Base-by-base conservation (phyloP, 2,888 invertebrate genomes). In the Drosophila mercatorum region DNA sequence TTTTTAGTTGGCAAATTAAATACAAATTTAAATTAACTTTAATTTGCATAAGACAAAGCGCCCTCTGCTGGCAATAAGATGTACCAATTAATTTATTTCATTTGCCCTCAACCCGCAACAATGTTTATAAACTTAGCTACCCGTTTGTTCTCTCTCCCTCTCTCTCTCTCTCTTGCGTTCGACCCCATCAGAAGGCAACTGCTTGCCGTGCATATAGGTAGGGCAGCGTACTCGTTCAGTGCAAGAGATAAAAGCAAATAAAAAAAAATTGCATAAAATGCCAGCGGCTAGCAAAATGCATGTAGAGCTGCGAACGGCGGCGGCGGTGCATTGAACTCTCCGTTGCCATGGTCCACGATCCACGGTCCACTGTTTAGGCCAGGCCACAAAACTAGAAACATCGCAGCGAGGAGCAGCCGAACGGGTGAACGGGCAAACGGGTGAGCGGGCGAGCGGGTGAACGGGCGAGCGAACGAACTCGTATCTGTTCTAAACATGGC, bases 201-300 rank as follows among this genome's bases (percentile, higher is more conserved):
- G 36, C 36, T 22, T 36, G 14, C 53, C 38, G 26, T 31, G 47
- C 31, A 47, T 52, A 66, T 76, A 64, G 81, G 79, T 80, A 81
- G 78, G 78, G 68, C 65, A 76, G 66, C 58, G 80, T 74, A 72
- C 68, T 79, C 80, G 70, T 74, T 82, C 71, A 78, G 64, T 68
- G 74, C 68, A 66, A 81, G 82, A 82, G 82, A 82, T 83, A 82
- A 85, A 88, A 78, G 83, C 75, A 89, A 88, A 90, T 88, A 89
- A 78, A 88, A 17, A 17, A 17, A 85, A 84, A 76, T 77, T 85
- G 83, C 83, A 89, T 75, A 78, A 89, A 89, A 88, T 86, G 89
- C 86, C 90, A 78, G 71, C 74, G 89, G 86, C 79, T 52, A 60
- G 68, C 68, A 78, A 75, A 83, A 82, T 88, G 88, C 89, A 83